Percentiles rank a stretch among this genome's conserved stretches.
Conservation (phyloP, 2,888 invertebrate genomes). For the Ormia ochracea region DNA sequence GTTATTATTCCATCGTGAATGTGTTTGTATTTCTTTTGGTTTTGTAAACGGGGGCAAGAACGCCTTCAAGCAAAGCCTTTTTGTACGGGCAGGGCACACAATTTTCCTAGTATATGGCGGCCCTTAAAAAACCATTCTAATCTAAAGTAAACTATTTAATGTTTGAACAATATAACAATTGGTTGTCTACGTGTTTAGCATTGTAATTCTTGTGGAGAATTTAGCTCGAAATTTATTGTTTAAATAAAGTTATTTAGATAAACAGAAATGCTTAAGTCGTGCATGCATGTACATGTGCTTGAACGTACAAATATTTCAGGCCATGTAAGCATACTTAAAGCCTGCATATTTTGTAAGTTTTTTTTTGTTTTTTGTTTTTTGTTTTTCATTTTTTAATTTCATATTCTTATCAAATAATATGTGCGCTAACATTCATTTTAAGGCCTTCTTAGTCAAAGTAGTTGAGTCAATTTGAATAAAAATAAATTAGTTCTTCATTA, state of each 20-base stretch:
- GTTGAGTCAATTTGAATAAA: background rate
- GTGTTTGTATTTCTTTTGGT: too few relatives aligned
- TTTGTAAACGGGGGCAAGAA: too few relatives aligned
- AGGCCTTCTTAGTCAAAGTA: background rate
- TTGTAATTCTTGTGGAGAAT: constrained; percentile 15
- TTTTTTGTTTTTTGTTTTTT: background rate
- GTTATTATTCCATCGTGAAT: too few relatives aligned
- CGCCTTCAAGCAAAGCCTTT: too few relatives aligned
- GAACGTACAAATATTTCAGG: background rate
- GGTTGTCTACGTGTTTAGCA: constrained; percentile 27
- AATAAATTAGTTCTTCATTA: background rate
- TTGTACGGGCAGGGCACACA: background rate
- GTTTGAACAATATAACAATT: background rate
- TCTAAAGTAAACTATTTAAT: constrained; percentile 33
- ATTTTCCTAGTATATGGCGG: background rate
- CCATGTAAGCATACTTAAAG: background rate
- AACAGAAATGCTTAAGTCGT: background rate
- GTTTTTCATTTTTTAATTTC: background rate
- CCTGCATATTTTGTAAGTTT: constrained; percentile 36
- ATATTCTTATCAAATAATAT: constrained; percentile 36
- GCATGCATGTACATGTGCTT: background rate
- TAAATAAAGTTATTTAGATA: background rate
- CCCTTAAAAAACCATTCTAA: constrained; percentile 9
- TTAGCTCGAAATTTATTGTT: background rate
- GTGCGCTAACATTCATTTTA: constrained; percentile 27